These are phyloP conservation scores for Acipenser transmontanus DNA, from an alignment of 2,797 vertebrate genomes.

Conservation along the genomic window DNA sequence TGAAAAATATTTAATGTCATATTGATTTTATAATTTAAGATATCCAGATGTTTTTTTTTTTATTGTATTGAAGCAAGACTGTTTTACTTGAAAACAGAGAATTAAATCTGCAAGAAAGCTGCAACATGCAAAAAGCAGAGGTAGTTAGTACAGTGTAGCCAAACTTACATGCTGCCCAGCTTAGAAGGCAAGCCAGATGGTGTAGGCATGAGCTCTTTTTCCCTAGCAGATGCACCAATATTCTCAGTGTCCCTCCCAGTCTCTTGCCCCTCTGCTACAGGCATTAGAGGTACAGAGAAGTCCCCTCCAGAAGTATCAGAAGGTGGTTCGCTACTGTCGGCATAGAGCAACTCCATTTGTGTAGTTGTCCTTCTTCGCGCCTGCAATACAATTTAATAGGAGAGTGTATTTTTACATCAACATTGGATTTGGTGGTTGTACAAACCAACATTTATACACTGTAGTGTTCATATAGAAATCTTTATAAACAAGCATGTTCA, in stretches of 20 bases:
- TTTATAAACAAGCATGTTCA: no score
- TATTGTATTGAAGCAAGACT: no score
- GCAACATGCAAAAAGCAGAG: slow-evolving; percentile 42
- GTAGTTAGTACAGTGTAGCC: slow-evolving; percentile 53
- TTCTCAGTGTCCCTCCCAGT: slow-evolving; percentile 56
- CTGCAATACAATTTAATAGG: slow-evolving; percentile 45
- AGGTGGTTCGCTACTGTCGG: slow-evolving; percentile 72
- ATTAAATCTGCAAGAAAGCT: slow-evolving; percentile 32
- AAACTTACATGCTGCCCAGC: slow-evolving; percentile 81
- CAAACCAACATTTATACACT: no score
- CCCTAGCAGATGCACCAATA: slow-evolving; percentile 53
- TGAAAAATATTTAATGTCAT: no score
- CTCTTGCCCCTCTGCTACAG: slow-evolving; percentile 64
- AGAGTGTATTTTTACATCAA: no score
- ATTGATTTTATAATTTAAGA: no score
- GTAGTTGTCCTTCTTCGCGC: slow-evolving; percentile 90
- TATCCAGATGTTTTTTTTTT: no score
- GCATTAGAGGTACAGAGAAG: slow-evolving; percentile 54
- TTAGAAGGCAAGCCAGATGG: slow-evolving; percentile 68
- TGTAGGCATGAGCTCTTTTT: slow-evolving; percentile 62
- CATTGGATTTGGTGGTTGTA: no score
- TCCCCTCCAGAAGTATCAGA: slow-evolving; percentile 66
- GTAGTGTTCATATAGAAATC: no score
- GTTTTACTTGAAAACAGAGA: background rate
- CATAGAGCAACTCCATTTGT: slow-evolving; percentile 92